Base-by-base conservation (phyloP, 2,797 vertebrate species). In the Pangasius krempfi region DNA sequence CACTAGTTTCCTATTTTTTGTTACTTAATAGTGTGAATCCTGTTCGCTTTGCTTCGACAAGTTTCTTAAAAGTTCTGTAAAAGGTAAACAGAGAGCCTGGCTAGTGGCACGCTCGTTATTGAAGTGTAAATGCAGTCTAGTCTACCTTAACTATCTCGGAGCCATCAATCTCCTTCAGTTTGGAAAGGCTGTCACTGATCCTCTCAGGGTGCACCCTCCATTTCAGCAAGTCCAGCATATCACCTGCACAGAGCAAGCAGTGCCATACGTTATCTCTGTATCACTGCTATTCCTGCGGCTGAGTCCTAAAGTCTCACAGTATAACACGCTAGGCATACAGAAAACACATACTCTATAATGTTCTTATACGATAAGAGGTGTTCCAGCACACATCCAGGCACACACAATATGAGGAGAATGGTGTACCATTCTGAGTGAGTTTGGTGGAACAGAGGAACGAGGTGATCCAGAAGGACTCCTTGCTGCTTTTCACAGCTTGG, bases 371-470 rank as follows among this genome's bases (percentile, higher is more conserved):
- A 25, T 56, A 47, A 47, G 16, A 33, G 6, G 3, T 79, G 20
- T 27, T 47, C 37, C 30, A 75, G 40, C 25, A n/a, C 7, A 68
- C 37, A 75, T 27, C n/a, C 30, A 66, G 16, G 62, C 37, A 89
- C 50, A 89, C 18, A 37, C 52, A 6, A 25, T 8, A 58, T 52
- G 16, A 47, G 27, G 80, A 44, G 80, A 73, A 44, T 16, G 56
- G 5, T 44, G 37, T 97, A 99, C 99, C 98, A 16, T 99, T 99
- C 91, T 99, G 99, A 9, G 99, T 99, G 92, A 99, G 98, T 89
- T 99, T 99, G 92, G 98, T 99, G 92, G 99, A 99, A 93, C 99
- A 99, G 91, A 99, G 98, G 91, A 99, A 99, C 47, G 98, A 99
- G 4, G 98, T 99, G 95, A 99, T 98, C 98, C 98, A 99, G 93